These are phyloP conservation scores for Epinephelus coioides DNA, from an alignment of 2,797 vertebrate genomes.

Conservation along the genomic window DNA sequence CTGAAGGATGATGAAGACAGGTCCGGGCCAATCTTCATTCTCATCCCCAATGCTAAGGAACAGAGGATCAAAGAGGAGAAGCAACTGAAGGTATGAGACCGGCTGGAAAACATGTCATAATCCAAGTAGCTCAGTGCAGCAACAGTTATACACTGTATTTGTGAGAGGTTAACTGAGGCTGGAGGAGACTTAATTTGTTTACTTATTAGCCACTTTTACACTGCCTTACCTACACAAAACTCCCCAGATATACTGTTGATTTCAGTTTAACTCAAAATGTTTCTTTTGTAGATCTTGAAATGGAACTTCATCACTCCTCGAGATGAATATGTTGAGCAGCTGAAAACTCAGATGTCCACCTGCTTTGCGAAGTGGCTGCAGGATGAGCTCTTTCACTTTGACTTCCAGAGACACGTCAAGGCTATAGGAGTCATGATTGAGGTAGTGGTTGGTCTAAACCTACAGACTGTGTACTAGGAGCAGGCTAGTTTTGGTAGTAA, in stretches of 20 bases:
- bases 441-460: conserved; percentile 74
- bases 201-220: too few species aligned
- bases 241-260: background rate
- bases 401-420: conserved; percentile 98
- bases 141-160: background rate
- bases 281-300: conserved; percentile 90
- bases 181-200: background rate
- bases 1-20: conserved; percentile 95
- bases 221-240: too few species aligned
- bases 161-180: background rate
- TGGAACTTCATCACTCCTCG: conserved; percentile 98
- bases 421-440: conserved; percentile 95
- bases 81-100: conserved; percentile 89
- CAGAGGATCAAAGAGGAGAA: conserved; percentile 98
- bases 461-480: background rate
- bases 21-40: conserved; percentile 94
- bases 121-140: background rate
- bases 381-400: conserved; percentile 97
- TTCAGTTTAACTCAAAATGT: background rate
- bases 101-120: background rate
- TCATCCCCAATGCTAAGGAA: conserved; percentile 95
- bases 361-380: conserved; percentile 96
- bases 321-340: conserved; percentile 97
- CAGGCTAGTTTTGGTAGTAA: background rate
- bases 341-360: conserved; percentile 95